Conservation (phyloP, 2,888 invertebrate genomes). For the Microplitis deprimator region DNA sequence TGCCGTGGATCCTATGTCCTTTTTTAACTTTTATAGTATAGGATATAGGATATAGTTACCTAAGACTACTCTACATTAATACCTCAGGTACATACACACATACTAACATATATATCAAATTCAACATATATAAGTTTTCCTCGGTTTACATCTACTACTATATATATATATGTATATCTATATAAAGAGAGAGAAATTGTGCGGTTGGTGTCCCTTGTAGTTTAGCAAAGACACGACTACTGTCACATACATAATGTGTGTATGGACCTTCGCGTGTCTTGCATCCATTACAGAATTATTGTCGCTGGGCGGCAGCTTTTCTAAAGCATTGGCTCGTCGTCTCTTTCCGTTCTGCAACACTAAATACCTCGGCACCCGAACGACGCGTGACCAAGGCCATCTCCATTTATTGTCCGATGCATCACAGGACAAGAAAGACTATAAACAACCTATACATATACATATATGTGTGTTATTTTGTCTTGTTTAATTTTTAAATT, state of each 20-base stretch:
- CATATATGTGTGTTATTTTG: neutral
- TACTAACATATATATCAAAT: neutral
- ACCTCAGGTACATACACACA: neutral
- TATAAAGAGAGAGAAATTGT: neutral
- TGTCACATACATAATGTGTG: neutral
- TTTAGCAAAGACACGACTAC: neutral
- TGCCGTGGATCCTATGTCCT: conserved; percentile 15
- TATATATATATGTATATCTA: too few relatives aligned
- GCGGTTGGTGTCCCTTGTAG: conserved; percentile 4
- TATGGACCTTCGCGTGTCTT: conserved; percentile 42
- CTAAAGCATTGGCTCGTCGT: conserved; percentile 14
- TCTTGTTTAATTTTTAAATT: neutral
- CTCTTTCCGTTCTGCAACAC: conserved; percentile 27
- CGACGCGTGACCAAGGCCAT: conserved; percentile 28
- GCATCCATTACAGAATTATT: conserved; percentile 50
- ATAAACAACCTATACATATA: neutral
- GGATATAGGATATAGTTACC: neutral
- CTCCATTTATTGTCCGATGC: conserved; percentile 20
- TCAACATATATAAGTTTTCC: too few relatives aligned
- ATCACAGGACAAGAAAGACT: neutral
- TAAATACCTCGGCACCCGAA: conserved; percentile 29
- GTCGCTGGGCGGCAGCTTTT: conserved; percentile 36
- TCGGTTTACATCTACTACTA: too few relatives aligned
- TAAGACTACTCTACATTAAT: neutral
- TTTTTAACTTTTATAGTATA: neutral